A percentile compares a stretch with the other conserved stretches of the same genome.
These are phyloP conservation scores for Otolemur garnettii DNA, from an alignment of 2,113 vertebrate species.

Conservation along the genomic window DNA sequence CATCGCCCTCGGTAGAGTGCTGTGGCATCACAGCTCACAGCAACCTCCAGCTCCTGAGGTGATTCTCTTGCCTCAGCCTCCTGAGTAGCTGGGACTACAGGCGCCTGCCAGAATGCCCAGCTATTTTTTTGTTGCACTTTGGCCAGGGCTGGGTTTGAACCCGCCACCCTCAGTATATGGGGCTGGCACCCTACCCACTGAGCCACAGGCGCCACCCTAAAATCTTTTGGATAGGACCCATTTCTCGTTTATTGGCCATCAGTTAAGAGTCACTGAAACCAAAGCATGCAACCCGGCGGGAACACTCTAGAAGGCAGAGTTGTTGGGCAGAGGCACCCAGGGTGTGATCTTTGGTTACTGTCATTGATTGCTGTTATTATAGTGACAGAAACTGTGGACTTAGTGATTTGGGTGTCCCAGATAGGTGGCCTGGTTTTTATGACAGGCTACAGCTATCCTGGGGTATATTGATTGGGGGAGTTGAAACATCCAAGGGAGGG, in stretches of 20 bases:
- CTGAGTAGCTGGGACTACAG: too few species aligned
- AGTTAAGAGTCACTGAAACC: background rate
- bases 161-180: too few species aligned
- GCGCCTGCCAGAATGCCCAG: too few species aligned
- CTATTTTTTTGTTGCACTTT: too few species aligned
- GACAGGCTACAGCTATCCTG: background rate
- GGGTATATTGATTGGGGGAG: too few species aligned
- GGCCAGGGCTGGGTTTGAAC: too few species aligned
- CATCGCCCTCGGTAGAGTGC: too few species aligned
- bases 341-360: background rate
- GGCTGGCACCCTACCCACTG: too few species aligned
- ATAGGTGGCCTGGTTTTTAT: background rate
- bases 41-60: too few species aligned
- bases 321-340: background rate
- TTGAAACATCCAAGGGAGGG: background rate
- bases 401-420: background rate
- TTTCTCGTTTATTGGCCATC: background rate
- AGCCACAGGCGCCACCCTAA: too few species aligned
- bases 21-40: too few species aligned
- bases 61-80: too few species aligned
- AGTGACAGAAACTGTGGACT: background rate
- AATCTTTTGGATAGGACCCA: background rate
- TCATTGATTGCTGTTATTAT: background rate
- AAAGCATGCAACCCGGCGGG: background rate
- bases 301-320: background rate